Evolutionary conservation across 2,113 vertebrate genomes (phyloP).

Genomic region (Apistogramma diplotaenia): DNA sequence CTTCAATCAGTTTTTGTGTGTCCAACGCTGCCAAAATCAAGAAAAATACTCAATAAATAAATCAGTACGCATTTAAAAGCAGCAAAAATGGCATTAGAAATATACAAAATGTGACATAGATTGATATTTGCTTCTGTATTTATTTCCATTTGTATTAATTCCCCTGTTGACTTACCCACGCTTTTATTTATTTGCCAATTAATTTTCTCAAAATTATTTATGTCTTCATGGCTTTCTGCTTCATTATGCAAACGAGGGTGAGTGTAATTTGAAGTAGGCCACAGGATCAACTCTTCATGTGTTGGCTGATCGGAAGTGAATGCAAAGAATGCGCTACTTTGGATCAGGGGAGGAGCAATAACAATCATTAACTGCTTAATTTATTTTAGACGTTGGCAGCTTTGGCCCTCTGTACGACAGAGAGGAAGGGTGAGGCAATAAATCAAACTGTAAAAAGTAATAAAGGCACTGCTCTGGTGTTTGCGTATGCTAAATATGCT

Average conservation of each 20-base stretch:
- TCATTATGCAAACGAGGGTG: not conserved
- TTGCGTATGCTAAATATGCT: not conserved
- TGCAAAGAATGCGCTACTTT: not conserved
- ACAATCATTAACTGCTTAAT: no score
- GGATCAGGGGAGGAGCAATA: not conserved
- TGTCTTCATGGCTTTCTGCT: not conserved
- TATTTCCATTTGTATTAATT: not conserved
- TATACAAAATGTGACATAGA: not conserved
- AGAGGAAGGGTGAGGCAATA: not conserved
- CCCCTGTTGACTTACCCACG: not conserved
- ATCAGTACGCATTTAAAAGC: not conserved
- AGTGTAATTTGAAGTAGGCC: not conserved
- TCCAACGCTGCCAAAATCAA: not conserved
- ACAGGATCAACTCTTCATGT: not conserved
- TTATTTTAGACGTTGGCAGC: not conserved
- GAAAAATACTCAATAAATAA: not conserved
- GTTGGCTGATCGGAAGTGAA: not conserved
- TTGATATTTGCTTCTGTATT: not conserved
- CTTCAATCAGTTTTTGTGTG: not conserved
- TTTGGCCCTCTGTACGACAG: not conserved
- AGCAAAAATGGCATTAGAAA: not conserved
- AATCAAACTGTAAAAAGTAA: not conserved
- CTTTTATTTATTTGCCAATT: not conserved
- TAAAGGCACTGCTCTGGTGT: not conserved
- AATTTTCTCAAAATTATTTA: not conserved